Percentiles rank a stretch among this genome's conserved stretches.
These are phyloP conservation scores for Argya squamiceps DNA, from an alignment of 2,797 vertebrate species.

Conservation along the genomic window DNA sequence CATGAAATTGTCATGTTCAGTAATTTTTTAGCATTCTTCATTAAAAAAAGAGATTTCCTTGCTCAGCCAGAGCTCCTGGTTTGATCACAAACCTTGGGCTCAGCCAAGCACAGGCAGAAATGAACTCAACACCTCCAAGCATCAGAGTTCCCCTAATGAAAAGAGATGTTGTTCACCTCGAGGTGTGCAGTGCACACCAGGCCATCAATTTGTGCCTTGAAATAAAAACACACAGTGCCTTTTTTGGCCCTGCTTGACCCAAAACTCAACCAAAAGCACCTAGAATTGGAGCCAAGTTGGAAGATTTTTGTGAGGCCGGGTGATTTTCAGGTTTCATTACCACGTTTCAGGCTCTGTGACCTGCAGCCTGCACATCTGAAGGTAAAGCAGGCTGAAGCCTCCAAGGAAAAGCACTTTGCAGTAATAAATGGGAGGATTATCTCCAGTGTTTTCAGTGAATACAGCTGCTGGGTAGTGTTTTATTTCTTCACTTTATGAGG, in stretches of 20 bases:
- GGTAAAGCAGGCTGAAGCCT: not conserved
- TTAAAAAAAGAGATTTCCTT: not conserved
- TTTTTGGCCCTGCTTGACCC: not conserved
- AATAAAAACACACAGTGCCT: not conserved
- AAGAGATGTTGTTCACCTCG: not conserved
- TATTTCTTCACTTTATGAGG: conserved; percentile 35
- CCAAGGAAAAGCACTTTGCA: not conserved
- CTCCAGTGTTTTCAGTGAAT: not conserved
- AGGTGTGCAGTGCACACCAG: not conserved
- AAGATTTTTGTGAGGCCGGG: not conserved
- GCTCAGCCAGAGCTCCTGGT: not conserved
- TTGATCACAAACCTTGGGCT: not conserved
- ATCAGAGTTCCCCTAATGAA: not conserved
- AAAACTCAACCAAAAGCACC: not conserved
- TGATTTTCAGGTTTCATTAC: not conserved
- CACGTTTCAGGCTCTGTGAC: not conserved
- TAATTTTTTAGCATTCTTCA: not conserved
- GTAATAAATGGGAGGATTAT: conserved; percentile 42
- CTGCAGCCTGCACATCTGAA: not conserved
- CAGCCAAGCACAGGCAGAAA: not conserved
- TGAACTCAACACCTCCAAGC: not conserved
- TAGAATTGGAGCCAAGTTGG: not conserved
- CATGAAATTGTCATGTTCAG: not conserved
- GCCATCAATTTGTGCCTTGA: not conserved
- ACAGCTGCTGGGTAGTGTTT: conserved; percentile 19